A percentile compares a stretch with the other conserved stretches of the same genome.
Evolutionary conservation across 2,888 invertebrate species (phyloP).

Genomic region (Lypha dubia): DNA sequence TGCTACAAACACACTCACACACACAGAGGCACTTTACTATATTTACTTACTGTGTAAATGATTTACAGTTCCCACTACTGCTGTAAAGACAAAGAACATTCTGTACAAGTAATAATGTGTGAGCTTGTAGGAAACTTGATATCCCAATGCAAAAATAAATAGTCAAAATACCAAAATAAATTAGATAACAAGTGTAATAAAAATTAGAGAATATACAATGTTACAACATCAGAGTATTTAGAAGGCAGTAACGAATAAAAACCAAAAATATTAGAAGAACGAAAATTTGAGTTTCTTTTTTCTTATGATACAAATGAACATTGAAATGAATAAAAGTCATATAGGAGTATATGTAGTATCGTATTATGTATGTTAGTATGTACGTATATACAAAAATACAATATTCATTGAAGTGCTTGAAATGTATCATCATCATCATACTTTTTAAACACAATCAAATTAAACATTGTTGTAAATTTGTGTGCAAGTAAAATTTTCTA

Average conservation of each 20-base stretch:
- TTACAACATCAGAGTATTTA: constrained; percentile 25
- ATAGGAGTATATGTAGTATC: neutral
- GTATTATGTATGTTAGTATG: too few species aligned
- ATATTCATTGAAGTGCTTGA: constrained; percentile 32
- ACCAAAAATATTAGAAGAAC: neutral
- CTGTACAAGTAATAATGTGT: constrained; percentile 3
- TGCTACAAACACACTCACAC: constrained; percentile 19
- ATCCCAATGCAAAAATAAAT: constrained; percentile 50
- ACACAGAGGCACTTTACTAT: constrained; percentile 12
- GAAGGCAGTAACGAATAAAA: constrained; percentile 27
- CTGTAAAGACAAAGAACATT: neutral
- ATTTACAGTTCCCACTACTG: constrained; percentile 46
- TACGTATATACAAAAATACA: constrained; percentile 36
- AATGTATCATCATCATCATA: constrained; percentile 55
- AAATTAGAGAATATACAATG: constrained; percentile 51
- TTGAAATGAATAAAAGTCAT: neutral
- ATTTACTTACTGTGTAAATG: constrained; percentile 50
- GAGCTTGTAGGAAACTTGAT: constrained; percentile 44
- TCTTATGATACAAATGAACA: neutral
- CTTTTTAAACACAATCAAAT: constrained; percentile 67
- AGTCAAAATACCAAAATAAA: constrained; percentile 66
- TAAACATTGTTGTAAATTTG: constrained; percentile 69
- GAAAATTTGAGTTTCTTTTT: too few species aligned
- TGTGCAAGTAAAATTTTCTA: constrained; percentile 62
- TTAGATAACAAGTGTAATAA: constrained; percentile 65